These are phyloP conservation scores for Sarcophaga carnaria DNA, from an alignment of 2,888 invertebrate genomes.

Conservation along the genomic window DNA sequence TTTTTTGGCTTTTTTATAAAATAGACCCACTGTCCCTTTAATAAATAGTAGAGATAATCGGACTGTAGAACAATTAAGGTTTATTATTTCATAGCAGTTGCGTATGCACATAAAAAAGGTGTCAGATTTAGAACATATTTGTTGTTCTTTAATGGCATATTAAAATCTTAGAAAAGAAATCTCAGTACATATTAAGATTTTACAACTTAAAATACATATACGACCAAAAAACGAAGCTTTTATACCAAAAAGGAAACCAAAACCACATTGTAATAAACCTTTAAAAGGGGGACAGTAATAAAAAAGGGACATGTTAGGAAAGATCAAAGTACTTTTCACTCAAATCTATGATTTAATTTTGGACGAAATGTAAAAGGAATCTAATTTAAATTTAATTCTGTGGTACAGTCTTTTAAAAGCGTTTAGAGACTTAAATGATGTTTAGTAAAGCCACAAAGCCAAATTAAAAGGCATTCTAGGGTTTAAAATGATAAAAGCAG, in stretches of 20 bases:
- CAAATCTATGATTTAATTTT: constrained; percentile 2
- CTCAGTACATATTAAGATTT: constrained; percentile 47
- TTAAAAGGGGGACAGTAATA: background rate
- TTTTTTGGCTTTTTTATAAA: too few relatives aligned
- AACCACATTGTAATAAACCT: constrained; percentile 27
- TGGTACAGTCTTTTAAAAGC: constrained; percentile 29
- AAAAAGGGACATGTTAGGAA: background rate
- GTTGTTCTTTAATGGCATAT: constrained; percentile 18
- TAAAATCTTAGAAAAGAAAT: constrained; percentile 30
- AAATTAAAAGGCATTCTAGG: too few relatives aligned
- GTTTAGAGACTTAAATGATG: constrained; percentile 35
- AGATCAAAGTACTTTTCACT: background rate
- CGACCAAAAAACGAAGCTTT: background rate
- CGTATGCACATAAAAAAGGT: background rate
- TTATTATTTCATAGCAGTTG: constrained; percentile 6
- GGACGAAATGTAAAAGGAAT: background rate
- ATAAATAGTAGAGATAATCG: background rate
- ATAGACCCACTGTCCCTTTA: background rate
- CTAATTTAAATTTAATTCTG: constrained; percentile 17
- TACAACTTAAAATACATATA: constrained; percentile 19
- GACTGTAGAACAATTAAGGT: background rate
- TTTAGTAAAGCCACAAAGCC: too few relatives aligned
- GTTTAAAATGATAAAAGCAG: too few relatives aligned
- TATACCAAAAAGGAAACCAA: background rate
- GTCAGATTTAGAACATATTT: constrained; percentile 1